Base-by-base conservation (phyloP, 1,140 invertebrate genomes). In the Polyergus mexicanus region DNA sequence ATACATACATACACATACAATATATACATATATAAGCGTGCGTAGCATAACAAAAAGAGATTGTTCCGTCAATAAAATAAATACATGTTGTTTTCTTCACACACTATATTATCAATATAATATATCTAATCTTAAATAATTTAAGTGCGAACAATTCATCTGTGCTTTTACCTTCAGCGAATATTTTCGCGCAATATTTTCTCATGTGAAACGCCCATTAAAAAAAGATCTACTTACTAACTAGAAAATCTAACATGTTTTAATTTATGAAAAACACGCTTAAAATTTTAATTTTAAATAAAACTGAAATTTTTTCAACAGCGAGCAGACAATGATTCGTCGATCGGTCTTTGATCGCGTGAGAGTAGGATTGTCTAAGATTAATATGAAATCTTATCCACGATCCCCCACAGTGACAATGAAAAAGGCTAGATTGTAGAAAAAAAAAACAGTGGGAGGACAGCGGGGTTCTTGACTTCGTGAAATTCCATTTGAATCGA, bases 401-500 rank as follows among this genome's bases (percentile, higher is more conserved):
- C 16, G 22, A 25, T 68, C 16, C 44, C 11, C 13, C 63, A 19
- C 63, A 68, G 44, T 22, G 44, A 80, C 76, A 69, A 69, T 80
- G 44, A 69, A 69, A 80, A 80, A 54, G 44, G n/a, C 11, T n/a
- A 54, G 77, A 8, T 44, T 25, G 38, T 66, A 54, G 66, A 35
- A 76, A 81, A 81, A 83, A 58, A 58, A 77, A 41, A n/a, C 5
- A 19, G 60, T 19, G 28, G 16, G 19, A 13, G 51, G 22, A 58
- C 3, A 10, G 56, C 56, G 63, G 47, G 38, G 63, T 58, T 58
- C 77, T 62, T 51, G 80, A 84, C 63, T 76, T 63, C 78, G 78
- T 66, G 72, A 71, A 84, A 88, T 87, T 88, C 58, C 86, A 77
- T 75, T 84, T 51, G 68, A 76, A 86, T 84, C 85, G 78, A 88